These are phyloP conservation scores for Silurus lanzhouensis DNA, from an alignment of 2,797 vertebrate species.

Conservation along the genomic window DNA sequence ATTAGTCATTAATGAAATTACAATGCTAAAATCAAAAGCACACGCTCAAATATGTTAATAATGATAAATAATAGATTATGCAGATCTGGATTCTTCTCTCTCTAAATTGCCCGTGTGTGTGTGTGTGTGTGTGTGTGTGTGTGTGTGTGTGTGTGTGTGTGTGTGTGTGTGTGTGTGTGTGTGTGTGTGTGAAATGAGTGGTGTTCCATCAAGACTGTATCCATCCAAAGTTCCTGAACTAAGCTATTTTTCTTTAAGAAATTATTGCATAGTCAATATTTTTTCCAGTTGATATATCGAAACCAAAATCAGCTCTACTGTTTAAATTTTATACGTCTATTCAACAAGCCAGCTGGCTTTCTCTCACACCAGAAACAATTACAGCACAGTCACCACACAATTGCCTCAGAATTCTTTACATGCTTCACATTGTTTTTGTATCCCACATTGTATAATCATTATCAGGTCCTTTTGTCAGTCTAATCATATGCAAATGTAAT, in stretches of 20 bases:
- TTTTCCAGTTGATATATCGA: background rate
- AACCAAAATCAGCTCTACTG: conserved; percentile 1
- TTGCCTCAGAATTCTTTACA: conserved; percentile 11
- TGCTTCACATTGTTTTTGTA: background rate
- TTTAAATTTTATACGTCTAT: conserved; percentile 10
- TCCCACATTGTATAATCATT: background rate
- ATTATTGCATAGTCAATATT: background rate
- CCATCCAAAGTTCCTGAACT: background rate
- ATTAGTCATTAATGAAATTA: background rate
- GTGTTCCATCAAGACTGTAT: background rate
- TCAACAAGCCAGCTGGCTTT: conserved; percentile 7
- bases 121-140: too few species aligned
- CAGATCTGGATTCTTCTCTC: background rate
- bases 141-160: background rate
- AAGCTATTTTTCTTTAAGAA: background rate
- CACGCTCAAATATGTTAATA: background rate
- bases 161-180: background rate
- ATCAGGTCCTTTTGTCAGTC: background rate
- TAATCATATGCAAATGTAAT: background rate
- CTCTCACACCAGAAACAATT: conserved; percentile 12
- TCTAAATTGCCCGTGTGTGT: background rate
- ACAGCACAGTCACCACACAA: conserved; percentile 1
- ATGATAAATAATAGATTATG: background rate
- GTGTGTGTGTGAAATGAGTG: background rate
- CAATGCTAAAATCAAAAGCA: background rate